phyloP scores from a whole-genome alignment of 2,888 invertebrate genomes.

The Erebia ligea region DNA sequence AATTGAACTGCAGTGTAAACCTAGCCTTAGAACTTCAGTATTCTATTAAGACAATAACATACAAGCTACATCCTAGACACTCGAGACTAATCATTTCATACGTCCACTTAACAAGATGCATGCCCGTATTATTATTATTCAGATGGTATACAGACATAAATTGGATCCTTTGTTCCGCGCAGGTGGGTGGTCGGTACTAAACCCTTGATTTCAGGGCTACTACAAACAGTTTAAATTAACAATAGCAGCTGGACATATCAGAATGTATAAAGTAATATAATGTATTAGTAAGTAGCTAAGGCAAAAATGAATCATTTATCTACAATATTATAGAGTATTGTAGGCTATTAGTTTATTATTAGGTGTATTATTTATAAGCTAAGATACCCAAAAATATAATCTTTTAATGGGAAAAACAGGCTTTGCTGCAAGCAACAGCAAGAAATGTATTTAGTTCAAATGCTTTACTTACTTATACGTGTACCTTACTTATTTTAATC shows the following conservation, averaged over 20 bases:
- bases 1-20: neutral
- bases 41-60: constrained; percentile 4
- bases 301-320: too few species aligned
- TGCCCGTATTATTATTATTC: constrained; percentile 29
- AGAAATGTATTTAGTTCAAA: too few species aligned
- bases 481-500: too few species aligned
- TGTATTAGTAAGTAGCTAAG: too few species aligned
- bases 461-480: too few species aligned
- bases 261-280: too few species aligned
- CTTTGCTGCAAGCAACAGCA: too few species aligned
- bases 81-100: constrained; percentile 21
- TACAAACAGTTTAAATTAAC: neutral
- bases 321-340: too few species aligned
- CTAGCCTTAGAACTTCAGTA: neutral
- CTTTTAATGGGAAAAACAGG: too few species aligned
- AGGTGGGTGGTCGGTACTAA: constrained; percentile 39
- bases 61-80: constrained; percentile 8
- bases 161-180: constrained; percentile 33
- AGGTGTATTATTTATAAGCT: too few species aligned
- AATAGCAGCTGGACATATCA: neutral
- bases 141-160: constrained; percentile 35
- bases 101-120: constrained; percentile 16
- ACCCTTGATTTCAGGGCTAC: constrained; percentile 36
- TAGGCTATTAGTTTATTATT: too few species aligned
- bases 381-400: too few species aligned